These are phyloP conservation scores for Papilio polyxenes DNA, from an alignment of 1,140 invertebrate species.

Conservation along the genomic window DNA sequence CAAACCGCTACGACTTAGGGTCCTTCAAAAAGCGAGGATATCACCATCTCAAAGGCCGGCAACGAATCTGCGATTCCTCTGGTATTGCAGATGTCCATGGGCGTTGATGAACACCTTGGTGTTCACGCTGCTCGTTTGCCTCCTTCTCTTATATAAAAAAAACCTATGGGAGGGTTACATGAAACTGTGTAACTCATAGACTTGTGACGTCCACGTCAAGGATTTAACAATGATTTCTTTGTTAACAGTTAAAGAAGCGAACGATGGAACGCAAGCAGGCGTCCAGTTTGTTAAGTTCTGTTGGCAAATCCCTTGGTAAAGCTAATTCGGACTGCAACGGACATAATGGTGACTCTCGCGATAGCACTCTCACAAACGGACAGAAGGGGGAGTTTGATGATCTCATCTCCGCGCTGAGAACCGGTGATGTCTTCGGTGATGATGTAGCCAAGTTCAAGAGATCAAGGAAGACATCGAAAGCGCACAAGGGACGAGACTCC, in stretches of 20 bases:
- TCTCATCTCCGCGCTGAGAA: slow-evolving; percentile 96
- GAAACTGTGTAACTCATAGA: too few relatives aligned
- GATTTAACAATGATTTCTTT: slow-evolving; percentile 42
- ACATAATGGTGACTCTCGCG: slow-evolving; percentile 71
- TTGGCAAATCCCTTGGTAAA: slow-evolving; percentile 81
- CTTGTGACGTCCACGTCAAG: too few relatives aligned
- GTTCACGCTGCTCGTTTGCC: too few relatives aligned
- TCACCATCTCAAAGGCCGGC: too few relatives aligned
- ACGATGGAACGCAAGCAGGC: slow-evolving; percentile 93
- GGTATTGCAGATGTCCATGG: too few relatives aligned
- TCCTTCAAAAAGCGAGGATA: too few relatives aligned
- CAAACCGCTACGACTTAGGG: too few relatives aligned
- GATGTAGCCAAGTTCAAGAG: slow-evolving; percentile 96
- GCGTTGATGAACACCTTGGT: too few relatives aligned
- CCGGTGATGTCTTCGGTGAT: slow-evolving; percentile 98
- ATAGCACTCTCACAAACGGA: slow-evolving; percentile 75
- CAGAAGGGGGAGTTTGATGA: slow-evolving; percentile 97
- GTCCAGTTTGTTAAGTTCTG: slow-evolving; percentile 84
- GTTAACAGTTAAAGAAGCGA: slow-evolving; percentile 87
- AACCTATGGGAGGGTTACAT: too few relatives aligned
- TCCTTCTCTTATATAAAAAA: too few relatives aligned
- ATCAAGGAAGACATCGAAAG: slow-evolving; percentile 85
- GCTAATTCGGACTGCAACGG: slow-evolving; percentile 79
- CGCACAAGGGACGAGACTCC: slow-evolving; percentile 81
- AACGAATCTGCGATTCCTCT: too few relatives aligned